Evolutionary conservation across 1,140 invertebrate genomes (phyloP), one percentile per base, ranked within the genome.

Genomic region (Nebria ingens): DNA sequence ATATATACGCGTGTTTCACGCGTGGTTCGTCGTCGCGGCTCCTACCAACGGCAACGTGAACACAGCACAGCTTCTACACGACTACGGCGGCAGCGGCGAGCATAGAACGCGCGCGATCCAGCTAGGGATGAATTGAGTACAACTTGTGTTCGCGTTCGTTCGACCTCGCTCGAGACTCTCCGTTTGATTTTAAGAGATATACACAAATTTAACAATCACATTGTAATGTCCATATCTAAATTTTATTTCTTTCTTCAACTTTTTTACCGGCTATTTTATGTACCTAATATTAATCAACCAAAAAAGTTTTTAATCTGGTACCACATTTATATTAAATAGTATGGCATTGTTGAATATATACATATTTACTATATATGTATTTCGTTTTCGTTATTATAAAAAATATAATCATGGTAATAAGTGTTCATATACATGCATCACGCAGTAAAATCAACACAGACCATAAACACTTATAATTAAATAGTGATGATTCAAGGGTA

Each of bases 81-180:
- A 45, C 40, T 45, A n/a, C n/a, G n/a, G n/a, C n/a, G n/a, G n/a
- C n/a, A n/a, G n/a, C n/a, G n/a, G n/a, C n/a, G 40, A 45, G 15
- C 3, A 45, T 4, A 9, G 40, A 4, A 11, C 3, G 9, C 9
- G 3, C 9, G 4, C 6, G 9, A 17, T 17, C 9, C 40, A 17
- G 9, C 40, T 45, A 17, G 40, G 40, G 40, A 45, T 45, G 40
- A 45, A 45, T 45, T 45, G 40, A 45, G 40, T 45, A 45, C 40
- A 45, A 45, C 40, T 45, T 45, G 9, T 17, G 17, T 45, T 45
- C 40, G 40, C 9, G 15, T 17, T 12, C 17, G 15, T 45, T 45
- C 40, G 40, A 17, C 3, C 6, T 9, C 17, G 15, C 17, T 45
- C 40, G 40, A 17, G 9, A 11, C 40, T 11, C 17, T 45, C 15